Conservation (phyloP, 2,113 vertebrate genomes). For the Pyrgilauda ruficollis region DNA sequence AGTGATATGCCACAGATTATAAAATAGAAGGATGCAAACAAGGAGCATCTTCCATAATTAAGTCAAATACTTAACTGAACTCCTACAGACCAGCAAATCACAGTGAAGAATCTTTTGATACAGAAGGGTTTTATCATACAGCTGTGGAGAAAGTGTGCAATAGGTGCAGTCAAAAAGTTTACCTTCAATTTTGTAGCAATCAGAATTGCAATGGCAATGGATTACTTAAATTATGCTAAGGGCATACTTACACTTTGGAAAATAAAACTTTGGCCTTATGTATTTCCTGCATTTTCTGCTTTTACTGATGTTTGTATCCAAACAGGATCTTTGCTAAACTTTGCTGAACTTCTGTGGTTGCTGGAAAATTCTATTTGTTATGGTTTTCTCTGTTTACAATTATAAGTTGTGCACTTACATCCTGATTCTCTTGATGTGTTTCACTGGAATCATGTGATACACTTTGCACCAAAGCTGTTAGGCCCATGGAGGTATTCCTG, state of each 20-base stretch:
- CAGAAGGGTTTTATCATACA: conserved; percentile 24
- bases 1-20: conserved; percentile 86
- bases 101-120: conserved; percentile 23
- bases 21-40: conserved; percentile 60
- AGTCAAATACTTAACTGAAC: conserved; percentile 5
- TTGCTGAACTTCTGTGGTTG: neutral
- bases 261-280: neutral
- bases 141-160: conserved; percentile 56
- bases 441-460: neutral
- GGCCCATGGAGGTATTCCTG: neutral
- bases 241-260: neutral
- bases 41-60: neutral
- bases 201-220: neutral
- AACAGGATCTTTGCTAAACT: conserved; percentile 1
- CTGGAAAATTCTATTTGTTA: neutral
- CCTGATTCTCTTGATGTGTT: neutral
- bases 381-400: neutral
- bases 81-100: conserved; percentile 16
- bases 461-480: neutral
- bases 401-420: neutral
- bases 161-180: conserved; percentile 54
- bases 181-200: conserved; percentile 28
- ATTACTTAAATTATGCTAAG: conserved; percentile 10
- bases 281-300: neutral
- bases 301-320: neutral